Evolutionary conservation across 2,888 invertebrate species (phyloP).

Genomic region (Seira sanloemensis): DNA sequence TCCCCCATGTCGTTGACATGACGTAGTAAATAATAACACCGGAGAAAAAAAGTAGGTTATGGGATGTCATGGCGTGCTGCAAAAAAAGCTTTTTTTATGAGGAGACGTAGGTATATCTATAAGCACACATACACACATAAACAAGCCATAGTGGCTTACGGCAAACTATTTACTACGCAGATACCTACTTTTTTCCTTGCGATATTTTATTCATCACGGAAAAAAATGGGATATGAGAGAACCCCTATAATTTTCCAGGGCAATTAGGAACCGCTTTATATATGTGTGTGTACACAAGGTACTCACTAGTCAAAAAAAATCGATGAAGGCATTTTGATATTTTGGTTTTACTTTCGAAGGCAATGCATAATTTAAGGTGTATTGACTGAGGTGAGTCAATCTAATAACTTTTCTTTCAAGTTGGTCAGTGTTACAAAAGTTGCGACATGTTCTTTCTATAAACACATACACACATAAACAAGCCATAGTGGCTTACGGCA

Average conservation of each 20-base stretch:
- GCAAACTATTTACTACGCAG: not conserved
- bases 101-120: not conserved
- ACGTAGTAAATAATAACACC: conserved; percentile 38
- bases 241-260: conserved; percentile 28
- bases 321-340: no score
- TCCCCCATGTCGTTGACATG: conserved; percentile 6
- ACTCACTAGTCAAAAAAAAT: not conserved
- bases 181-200: not conserved
- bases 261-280: conserved; percentile 18
- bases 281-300: no score
- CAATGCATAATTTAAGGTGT: no score
- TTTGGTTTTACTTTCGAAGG: conserved; percentile 12
- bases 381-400: no score
- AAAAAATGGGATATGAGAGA: not conserved
- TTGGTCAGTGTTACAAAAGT: conserved; percentile 42
- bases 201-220: not conserved
- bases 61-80: conserved; percentile 27
- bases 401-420: conserved; percentile 25
- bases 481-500: not conserved
- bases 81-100: not conserved
- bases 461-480: no score
- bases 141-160: not conserved
- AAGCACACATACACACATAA: not conserved
- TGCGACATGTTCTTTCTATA: no score
- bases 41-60: conserved; percentile 56